phyloP scores from a whole-genome alignment of 2,113 vertebrate genomes.

The Lophura nycthemera region DNA sequence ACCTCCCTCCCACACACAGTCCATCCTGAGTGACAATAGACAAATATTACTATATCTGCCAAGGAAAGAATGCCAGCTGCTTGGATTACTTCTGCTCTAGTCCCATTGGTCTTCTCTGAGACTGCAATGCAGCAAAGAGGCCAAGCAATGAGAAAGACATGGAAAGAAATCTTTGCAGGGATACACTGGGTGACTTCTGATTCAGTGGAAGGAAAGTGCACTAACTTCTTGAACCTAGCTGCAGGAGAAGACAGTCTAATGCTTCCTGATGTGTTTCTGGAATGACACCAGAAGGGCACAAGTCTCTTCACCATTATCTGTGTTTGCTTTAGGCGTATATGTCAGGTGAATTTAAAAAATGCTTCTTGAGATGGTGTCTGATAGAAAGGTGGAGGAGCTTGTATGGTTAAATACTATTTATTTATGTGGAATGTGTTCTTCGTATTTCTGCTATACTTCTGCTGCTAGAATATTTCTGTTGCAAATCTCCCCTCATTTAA shows the following conservation, averaged over 20 bases:
- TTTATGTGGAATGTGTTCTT: not conserved
- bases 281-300: not conserved
- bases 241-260: not conserved
- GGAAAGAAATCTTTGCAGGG: not conserved
- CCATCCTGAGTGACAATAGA: not conserved
- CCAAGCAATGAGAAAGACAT: not conserved
- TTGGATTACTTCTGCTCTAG: not conserved
- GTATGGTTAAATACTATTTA: not conserved
- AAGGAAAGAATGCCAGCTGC: not conserved
- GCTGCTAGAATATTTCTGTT: not conserved
- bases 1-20: rapidly evolving
- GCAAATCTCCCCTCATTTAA: not conserved
- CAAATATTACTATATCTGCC: not conserved
- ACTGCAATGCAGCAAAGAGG: rapidly evolving
- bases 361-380: not conserved
- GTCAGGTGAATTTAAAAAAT: not conserved
- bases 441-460: not conserved
- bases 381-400: not conserved
- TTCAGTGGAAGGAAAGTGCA: not conserved
- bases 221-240: not conserved
- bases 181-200: not conserved
- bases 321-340: not conserved
- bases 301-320: not conserved
- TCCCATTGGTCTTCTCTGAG: not conserved
- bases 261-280: not conserved